phyloP scores from a whole-genome alignment of 2,797 vertebrate species.

The Girardinus metallicus region DNA sequence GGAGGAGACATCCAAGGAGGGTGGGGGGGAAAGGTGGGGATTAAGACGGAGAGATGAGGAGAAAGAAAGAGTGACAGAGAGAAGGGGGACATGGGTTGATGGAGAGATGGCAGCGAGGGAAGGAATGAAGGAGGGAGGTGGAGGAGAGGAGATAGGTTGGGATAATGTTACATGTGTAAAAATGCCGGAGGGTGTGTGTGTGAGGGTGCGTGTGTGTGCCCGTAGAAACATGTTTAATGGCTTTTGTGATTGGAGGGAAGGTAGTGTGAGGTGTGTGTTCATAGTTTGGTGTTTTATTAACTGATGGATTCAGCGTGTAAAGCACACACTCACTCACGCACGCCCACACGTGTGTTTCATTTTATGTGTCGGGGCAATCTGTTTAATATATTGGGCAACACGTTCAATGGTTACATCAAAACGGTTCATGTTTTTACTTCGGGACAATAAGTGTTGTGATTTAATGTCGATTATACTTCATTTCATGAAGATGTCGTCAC shows the following conservation, averaged over 20 bases:
- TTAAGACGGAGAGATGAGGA: conserved; percentile 43
- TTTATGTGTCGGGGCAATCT: not conserved
- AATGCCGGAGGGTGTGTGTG: conserved; percentile 65
- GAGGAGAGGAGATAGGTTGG: conserved; percentile 53
- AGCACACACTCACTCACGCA: conserved; percentile 18
- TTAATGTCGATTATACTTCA: not conserved
- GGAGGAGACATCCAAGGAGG: conserved; percentile 18
- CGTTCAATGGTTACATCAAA: not conserved
- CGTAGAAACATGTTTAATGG: conserved; percentile 76
- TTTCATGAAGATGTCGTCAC: not conserved
- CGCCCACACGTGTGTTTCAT: not conserved
- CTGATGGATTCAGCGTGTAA: conserved; percentile 40
- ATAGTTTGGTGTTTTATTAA: conserved; percentile 10
- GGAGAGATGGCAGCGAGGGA: conserved; percentile 46
- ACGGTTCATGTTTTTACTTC: not conserved
- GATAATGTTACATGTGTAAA: conserved; percentile 75
- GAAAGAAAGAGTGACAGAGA: conserved; percentile 32
- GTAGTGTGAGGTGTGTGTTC: conserved; percentile 50
- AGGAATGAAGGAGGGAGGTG: conserved; percentile 38
- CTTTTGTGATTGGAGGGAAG: conserved; percentile 64
- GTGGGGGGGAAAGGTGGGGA: conserved; percentile 49
- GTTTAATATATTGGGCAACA: not conserved
- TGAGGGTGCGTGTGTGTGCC: conserved; percentile 28
- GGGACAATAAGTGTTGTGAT: conserved; percentile 1
- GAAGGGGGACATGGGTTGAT: conserved; percentile 44